These are phyloP conservation scores for Lasius fuliginosus DNA, from an alignment of 2,888 invertebrate genomes.

Conservation along the genomic window DNA sequence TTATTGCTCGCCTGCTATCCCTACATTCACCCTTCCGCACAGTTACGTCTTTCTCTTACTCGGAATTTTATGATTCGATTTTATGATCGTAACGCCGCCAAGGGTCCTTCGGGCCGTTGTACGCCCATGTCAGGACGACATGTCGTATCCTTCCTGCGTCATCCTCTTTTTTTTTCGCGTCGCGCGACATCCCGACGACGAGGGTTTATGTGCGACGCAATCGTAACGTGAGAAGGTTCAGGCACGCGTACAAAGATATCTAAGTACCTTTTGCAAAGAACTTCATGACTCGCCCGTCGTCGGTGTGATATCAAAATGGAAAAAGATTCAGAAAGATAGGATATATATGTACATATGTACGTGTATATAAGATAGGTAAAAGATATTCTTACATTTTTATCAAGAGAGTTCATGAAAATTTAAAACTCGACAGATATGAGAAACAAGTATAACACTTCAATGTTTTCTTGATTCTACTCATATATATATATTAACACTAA, in stretches of 20 bases:
- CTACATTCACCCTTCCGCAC: constrained; percentile 34
- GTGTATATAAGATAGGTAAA: not conserved
- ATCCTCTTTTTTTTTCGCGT: constrained; percentile 5
- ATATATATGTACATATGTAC: not conserved
- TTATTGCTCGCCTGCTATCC: constrained; percentile 56
- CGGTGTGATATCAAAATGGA: not conserved
- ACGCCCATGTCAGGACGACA: constrained; percentile 42
- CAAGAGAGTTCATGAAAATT: not conserved
- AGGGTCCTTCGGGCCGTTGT: constrained; percentile 17
- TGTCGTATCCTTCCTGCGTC: constrained; percentile 36
- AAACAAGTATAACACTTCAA: not conserved
- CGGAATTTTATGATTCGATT: constrained; percentile 70
- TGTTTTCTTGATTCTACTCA: not conserved
- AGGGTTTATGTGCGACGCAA: constrained; percentile 50
- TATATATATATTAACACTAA: too few relatives aligned
- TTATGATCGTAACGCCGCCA: constrained; percentile 65
- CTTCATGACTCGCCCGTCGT: constrained; percentile 30
- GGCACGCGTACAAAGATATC: constrained; percentile 1
- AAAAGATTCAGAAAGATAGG: constrained; percentile 2
- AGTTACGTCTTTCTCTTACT: constrained; percentile 73
- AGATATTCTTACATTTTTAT: not conserved
- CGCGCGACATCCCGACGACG: constrained; percentile 26
- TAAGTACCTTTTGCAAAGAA: constrained; percentile 18
- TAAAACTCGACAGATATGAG: not conserved
- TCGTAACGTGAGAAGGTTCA: constrained; percentile 35